Evolutionary conservation across 1,140 invertebrate genomes (phyloP).

Genomic region (Drosophila ercepeae): DNA sequence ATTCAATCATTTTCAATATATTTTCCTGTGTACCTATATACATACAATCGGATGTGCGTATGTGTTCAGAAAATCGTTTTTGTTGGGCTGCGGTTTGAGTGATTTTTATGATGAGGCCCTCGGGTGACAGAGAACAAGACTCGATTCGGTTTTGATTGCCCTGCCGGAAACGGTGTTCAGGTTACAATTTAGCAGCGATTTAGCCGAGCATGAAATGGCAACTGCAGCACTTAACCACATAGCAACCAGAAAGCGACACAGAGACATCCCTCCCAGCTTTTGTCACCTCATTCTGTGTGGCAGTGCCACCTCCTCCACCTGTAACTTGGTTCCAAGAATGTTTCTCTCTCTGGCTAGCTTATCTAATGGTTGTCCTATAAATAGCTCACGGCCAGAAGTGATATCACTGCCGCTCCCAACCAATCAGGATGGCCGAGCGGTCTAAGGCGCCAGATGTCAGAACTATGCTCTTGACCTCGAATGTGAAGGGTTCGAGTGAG

Average conservation of each 20-base stretch:
- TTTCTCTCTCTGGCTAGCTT: slow-evolving; percentile 4
- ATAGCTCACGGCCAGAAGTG: slow-evolving; percentile 1
- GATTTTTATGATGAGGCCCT: slow-evolving; percentile 77
- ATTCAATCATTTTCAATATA: neutral
- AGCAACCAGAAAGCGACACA: slow-evolving; percentile 37
- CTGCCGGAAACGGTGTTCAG: slow-evolving; percentile 73
- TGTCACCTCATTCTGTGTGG: slow-evolving; percentile 19
- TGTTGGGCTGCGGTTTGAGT: slow-evolving; percentile 65
- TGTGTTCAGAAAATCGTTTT: slow-evolving; percentile 25
- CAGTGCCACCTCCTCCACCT: slow-evolving; percentile 13
- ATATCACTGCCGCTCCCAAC: neutral
- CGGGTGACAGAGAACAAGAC: slow-evolving; percentile 38
- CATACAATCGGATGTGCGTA: neutral
- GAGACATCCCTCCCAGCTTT: slow-evolving; percentile 29
- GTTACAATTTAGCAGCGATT: slow-evolving; percentile 73
- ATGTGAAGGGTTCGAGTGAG: slow-evolving; percentile 76
- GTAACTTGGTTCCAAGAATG: slow-evolving; percentile 3
- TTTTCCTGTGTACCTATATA: neutral
- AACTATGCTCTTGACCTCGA: slow-evolving; percentile 47
- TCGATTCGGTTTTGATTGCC: slow-evolving; percentile 64
- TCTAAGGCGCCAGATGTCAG: slow-evolving; percentile 90
- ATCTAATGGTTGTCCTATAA: slow-evolving; percentile 44
- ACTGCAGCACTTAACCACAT: slow-evolving; percentile 62
- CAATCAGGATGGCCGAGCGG: slow-evolving; percentile 88
- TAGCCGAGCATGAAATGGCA: slow-evolving; percentile 71